Conservation (phyloP, 2,888 invertebrate genomes). For the Clusia tigrina region DNA sequence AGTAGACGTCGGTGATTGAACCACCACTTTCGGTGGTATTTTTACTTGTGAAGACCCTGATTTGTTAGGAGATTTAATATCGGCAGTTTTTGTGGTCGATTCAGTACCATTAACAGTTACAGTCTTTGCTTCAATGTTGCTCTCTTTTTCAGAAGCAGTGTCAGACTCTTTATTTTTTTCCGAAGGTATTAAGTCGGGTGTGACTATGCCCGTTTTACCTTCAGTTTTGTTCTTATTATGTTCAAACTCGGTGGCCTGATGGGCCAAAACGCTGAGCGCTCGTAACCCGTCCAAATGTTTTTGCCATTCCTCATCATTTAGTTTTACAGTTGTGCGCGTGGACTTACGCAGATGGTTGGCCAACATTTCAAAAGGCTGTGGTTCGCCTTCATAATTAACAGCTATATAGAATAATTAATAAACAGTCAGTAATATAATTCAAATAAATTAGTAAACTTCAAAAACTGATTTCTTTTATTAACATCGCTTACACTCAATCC, state of each 20-base stretch:
- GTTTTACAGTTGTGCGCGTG: slow-evolving; percentile 55
- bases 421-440: neutral
- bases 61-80: neutral
- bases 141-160: neutral
- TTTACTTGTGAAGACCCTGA: too few species aligned
- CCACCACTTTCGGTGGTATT: too few species aligned
- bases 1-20: too few species aligned
- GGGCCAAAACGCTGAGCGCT: slow-evolving; percentile 59
- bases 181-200: slow-evolving; percentile 58
- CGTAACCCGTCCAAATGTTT: slow-evolving; percentile 60
- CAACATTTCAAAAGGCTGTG: slow-evolving; percentile 67
- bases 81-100: neutral
- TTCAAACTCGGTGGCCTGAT: slow-evolving; percentile 63
- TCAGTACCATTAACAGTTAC: slow-evolving; percentile 15
- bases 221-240: slow-evolving; percentile 59
- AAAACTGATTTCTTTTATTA: neutral
- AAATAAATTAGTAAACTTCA: neutral
- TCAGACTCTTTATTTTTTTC: slow-evolving; percentile 30
- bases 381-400: slow-evolving; percentile 69
- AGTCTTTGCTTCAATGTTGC: slow-evolving; percentile 22
- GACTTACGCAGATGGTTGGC: slow-evolving; percentile 64
- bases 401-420: slow-evolving; percentile 60
- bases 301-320: slow-evolving; percentile 57
- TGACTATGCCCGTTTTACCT: slow-evolving; percentile 51
- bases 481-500: slow-evolving; percentile 78